Percentiles rank a stretch among this genome's conserved stretches.
Conservation (phyloP, 2,797 vertebrate genomes). For the Crocodylus rhombifer region DNA sequence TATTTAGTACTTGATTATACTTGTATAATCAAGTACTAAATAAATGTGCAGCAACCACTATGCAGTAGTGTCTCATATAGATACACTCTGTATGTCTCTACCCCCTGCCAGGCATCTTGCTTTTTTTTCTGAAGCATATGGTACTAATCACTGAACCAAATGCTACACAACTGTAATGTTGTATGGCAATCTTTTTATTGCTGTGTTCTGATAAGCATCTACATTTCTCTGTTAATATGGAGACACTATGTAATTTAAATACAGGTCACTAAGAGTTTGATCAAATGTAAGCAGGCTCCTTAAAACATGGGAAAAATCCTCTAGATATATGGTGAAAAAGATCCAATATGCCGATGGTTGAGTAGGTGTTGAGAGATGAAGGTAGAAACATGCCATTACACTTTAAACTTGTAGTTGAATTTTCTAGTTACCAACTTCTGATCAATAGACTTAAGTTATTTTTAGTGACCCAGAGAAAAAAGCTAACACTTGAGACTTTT, state of each 20-base stretch:
- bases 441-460: neutral
- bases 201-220: neutral
- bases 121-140: neutral
- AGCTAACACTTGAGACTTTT: neutral
- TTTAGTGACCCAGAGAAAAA: neutral
- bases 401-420: neutral
- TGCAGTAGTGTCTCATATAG: no score
- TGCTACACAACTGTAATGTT: neutral
- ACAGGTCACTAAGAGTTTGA: neutral
- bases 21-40: no score
- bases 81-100: neutral
- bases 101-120: neutral
- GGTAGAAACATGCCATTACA: neutral
- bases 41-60: no score
- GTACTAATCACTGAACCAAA: neutral
- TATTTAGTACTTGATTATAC: no score
- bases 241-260: neutral
- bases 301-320: neutral
- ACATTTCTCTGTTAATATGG: neutral
- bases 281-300: neutral
- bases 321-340: neutral
- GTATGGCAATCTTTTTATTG: neutral
- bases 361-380: accelerated
- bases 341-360: neutral
- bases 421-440: neutral